Base-by-base conservation (phyloP, 1,140 invertebrate species). In the Aphis gossypii region DNA sequence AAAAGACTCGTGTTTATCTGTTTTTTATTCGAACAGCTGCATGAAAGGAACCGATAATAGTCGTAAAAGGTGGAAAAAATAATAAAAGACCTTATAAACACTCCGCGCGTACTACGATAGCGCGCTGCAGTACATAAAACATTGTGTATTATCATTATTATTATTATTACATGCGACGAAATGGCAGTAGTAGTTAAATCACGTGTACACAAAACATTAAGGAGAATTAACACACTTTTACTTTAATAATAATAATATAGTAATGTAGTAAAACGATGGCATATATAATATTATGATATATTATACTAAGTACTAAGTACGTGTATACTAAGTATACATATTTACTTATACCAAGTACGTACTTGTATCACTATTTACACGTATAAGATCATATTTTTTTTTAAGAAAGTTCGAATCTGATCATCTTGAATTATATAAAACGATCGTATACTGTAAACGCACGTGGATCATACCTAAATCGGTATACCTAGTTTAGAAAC, bases 31-130 rank as follows among this genome's bases (percentile, higher is more conserved):
- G 48, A 54, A 89, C 87, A 54, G 35, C 35, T 56, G 35, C 48
- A n/a, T 23, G 48, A 9, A 51, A 87, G 44, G 25, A 87, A 87
- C 44, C 84, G 23, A 68, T 68, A 25, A n/a, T 68, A 48, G 44
- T 87, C 44, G 84, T 87, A 48, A 87, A 87, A 87, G 84, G 84
- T n/a, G 30, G 46, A 88, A 88, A n/a, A 88, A 88, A 48, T n/a
- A n/a, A 35, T 46, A 35, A 38, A 83, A 38, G 8, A 30, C 46
- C 46, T n/a, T 51, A 82, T 84, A 89, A 89, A 89, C 48, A 54
- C 87, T 51, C 46, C 86, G 3, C 83, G 83, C 25, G 41, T 46
- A 23, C 14, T 51, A 18, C 14, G 84, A 87, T 87, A 20, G 56
- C 56, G 11, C 84, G 30, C 84, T 9, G 76, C 30, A 30, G 56